Evolutionary conservation across 2,888 invertebrate species (phyloP).

Genomic region (Selenia dentaria): DNA sequence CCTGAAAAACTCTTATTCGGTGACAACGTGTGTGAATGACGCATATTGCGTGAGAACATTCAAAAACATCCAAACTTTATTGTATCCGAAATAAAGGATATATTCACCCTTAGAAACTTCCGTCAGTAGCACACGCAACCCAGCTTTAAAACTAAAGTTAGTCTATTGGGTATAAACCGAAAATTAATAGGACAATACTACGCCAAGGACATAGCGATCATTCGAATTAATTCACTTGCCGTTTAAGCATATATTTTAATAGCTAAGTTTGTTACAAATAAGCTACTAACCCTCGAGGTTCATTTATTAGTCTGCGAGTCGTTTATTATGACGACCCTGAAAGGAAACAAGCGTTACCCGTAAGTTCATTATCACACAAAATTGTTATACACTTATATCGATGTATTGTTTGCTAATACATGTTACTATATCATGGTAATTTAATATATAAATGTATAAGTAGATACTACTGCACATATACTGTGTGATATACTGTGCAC

Average conservation of each 20-base stretch:
- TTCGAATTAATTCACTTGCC: constrained; percentile 22
- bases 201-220: constrained; percentile 21
- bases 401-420: too few relatives aligned
- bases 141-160: constrained; percentile 2
- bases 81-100: neutral
- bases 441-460: too few relatives aligned
- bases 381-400: too few relatives aligned
- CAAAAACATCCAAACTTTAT: constrained; percentile 13
- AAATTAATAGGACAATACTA: constrained; percentile 18
- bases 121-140: constrained; percentile 3
- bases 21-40: neutral
- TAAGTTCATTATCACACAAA: too few relatives aligned
- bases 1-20: too few relatives aligned
- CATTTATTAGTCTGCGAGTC: constrained; percentile 10
- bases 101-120: constrained; percentile 6
- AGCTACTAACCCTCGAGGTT: neutral
- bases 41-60: constrained; percentile 12
- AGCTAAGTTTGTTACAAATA: constrained; percentile 7
- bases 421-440: too few relatives aligned
- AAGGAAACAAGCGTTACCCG: neutral
- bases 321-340: neutral
- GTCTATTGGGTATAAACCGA: constrained; percentile 10
- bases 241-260: constrained; percentile 21
- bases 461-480: too few relatives aligned
- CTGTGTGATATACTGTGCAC: too few relatives aligned